Base-by-base conservation (phyloP, 2,113 vertebrate genomes). In the Mustelus asterias region DNA sequence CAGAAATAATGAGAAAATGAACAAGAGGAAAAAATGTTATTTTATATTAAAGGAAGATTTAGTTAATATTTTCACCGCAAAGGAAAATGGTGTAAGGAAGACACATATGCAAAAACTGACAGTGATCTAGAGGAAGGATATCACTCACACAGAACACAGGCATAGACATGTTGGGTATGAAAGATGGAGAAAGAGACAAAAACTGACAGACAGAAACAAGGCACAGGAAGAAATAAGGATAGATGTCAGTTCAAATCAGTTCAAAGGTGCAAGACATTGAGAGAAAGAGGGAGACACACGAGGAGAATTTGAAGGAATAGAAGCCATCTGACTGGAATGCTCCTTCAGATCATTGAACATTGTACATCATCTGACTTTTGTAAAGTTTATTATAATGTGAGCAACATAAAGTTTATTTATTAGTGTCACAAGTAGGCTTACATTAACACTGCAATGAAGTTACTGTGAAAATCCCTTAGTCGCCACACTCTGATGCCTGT, bases 1-100 rank as follows among this genome's bases (percentile, higher is more conserved):
- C 80, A 83, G 80, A 41, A 41, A 83, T 83, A 83, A 83, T 83
- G 80, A 83, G 80, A 83, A 37, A 83, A 83, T 83, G 37, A 83
- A 83, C 4, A 14, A 41, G 5, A 44, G 80, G 37, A 83, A 37
- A 83, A 41, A 83, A 83, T 16, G n/a, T 16, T 83, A n/a, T 37
- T 37, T n/a, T 80, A 83, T 41, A 41, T 83, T 83, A 37, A 80
- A 80, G 33, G 41, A 83, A 83, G n/a, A 83, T 83, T 37, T 83
- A 41, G 78, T 37, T 41, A 83, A 41, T 83, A 83, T 83, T 83
- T 83, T 18, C 37, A 83, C n/a, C 5, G 78, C 78, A 41, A 83
- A 83, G 78, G 13, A 41, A 83, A 83, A 83, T 41, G n/a, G n/a
- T 6, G 37, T 37, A 83, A 41, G n/a, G n/a, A 83, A 83, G 78